These are phyloP conservation scores for Epizoanthus scotinus DNA, from an alignment of 92 coral and sea anemone species.

Conservation along the genomic window DNA sequence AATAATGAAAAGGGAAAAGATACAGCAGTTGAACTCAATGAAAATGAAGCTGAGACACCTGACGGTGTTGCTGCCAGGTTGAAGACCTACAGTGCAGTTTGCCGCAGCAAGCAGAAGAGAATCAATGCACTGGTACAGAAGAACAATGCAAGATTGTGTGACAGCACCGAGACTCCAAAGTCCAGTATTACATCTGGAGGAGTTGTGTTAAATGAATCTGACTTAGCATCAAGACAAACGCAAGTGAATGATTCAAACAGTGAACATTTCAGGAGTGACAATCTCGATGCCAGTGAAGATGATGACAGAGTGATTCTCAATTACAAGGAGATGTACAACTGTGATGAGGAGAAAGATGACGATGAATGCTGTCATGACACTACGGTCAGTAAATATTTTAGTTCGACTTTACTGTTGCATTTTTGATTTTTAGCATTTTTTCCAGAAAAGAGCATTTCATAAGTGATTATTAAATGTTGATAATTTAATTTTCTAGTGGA, in stretches of 20 bases:
- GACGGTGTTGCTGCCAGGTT: constrained; percentile 71
- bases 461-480: no score
- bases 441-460: no score
- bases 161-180: constrained; percentile 2
- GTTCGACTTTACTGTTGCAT: neutral
- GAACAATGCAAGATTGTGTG: neutral
- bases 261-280: neutral
- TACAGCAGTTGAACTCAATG: no score
- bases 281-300: constrained; percentile 20
- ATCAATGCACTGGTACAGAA: constrained; percentile 7
- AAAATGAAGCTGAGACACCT: constrained; percentile 23
- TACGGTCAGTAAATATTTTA: constrained; percentile 11
- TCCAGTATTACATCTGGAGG: neutral
- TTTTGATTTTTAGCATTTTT: no score
- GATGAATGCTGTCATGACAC: constrained; percentile 6
- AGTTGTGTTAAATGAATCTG: neutral
- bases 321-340: constrained; percentile 27
- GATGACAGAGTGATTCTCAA: constrained; percentile 42
- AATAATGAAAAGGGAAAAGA: neutral
- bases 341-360: constrained; percentile 37
- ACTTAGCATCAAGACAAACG: neutral
- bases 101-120: constrained; percentile 61
- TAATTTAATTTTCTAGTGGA: no score
- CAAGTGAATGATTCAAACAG: neutral
- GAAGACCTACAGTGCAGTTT: constrained; percentile 69